phyloP scores from a whole-genome alignment of 2,797 vertebrate species.

The Takifugu ocellatus region DNA sequence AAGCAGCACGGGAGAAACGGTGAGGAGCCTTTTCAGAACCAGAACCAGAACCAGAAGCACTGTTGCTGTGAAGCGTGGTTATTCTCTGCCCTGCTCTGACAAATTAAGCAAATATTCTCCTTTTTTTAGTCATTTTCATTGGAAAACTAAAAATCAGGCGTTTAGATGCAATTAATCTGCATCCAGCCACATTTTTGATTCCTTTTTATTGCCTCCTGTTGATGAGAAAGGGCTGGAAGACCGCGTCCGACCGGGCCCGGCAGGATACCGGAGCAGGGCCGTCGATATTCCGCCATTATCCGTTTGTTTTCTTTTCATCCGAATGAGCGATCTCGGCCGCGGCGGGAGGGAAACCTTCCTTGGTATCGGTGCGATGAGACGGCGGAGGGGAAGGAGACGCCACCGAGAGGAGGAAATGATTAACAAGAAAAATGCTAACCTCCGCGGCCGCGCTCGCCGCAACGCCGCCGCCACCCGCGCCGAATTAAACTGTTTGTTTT shows the following conservation, averaged over 20 bases:
- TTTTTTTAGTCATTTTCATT: slow-evolving; percentile 16
- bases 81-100: slow-evolving; percentile 4
- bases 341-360: slow-evolving; percentile 44
- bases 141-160: slow-evolving; percentile 41
- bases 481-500: background rate
- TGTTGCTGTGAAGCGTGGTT: slow-evolving; percentile 10
- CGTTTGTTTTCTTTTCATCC: slow-evolving; percentile 66
- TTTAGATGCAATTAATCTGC: slow-evolving; percentile 47
- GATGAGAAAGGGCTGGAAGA: slow-evolving; percentile 53
- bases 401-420: slow-evolving; percentile 24
- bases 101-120: slow-evolving; percentile 15
- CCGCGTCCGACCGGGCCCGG: slow-evolving; percentile 53
- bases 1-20: slow-evolving; percentile 97
- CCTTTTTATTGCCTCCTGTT: slow-evolving; percentile 55
- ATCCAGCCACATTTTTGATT: slow-evolving; percentile 35
- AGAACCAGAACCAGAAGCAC: background rate
- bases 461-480: too few species aligned
- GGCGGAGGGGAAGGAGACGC: slow-evolving; percentile 27
- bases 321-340: slow-evolving; percentile 48
- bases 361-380: slow-evolving; percentile 49
- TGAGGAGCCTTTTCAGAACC: slow-evolving; percentile 44
- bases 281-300: slow-evolving; percentile 26
- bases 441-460: background rate
- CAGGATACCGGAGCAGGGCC: slow-evolving; percentile 44
- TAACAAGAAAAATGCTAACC: slow-evolving; percentile 38